Base-by-base conservation (phyloP, 2,797 vertebrate species). In the Knipowitschia caucasica region DNA sequence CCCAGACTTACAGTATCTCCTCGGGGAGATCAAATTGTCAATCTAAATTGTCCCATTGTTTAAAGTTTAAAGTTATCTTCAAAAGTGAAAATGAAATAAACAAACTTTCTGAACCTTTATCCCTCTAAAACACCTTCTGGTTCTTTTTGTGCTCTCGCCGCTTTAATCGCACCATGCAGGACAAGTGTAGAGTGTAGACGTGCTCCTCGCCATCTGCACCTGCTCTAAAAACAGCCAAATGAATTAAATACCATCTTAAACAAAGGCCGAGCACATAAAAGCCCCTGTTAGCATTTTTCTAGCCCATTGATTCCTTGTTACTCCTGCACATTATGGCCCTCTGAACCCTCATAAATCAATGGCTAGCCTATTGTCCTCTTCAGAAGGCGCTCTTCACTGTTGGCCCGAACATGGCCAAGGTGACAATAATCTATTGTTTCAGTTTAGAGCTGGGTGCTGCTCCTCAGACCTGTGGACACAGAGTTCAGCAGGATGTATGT, bases 201-300 rank as follows among this genome's bases (percentile, higher is more conserved):
- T 67, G 65, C 60, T 50, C 69, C 82, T 86, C 74, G 82, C 80
- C 75, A 86, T 88, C 58, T 79, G 62, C 72, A 55, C 59, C 51
- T 35, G 49, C 45, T 69, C 46, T 62, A 78, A 80, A 81, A 82
- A 55, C 57, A 82, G 75, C 73, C 67, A 86, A 88, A 89, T 91
- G 89, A 90, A 91, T 91, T 88, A 89, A 88, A 91, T 83, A 80
- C 75, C 77, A 66, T 69, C 67, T 80, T 79, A 89, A 83, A 89
- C 88, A 88, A 88, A 90, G 81, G 82, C 80, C 80, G 65, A 67
- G 83, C 83, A 89, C 86, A 89, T 90, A 91, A 90, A 90, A 77
- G 87, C 88, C 89, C 89, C 90, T 91, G 90, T 91, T 92, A 90
- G 90, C 90, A 90, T 92, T 92, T 91, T 91, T 91, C 90, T 90